Conservation (phyloP, 2,113 vertebrate species). For the Vireo altiloquus region DNA sequence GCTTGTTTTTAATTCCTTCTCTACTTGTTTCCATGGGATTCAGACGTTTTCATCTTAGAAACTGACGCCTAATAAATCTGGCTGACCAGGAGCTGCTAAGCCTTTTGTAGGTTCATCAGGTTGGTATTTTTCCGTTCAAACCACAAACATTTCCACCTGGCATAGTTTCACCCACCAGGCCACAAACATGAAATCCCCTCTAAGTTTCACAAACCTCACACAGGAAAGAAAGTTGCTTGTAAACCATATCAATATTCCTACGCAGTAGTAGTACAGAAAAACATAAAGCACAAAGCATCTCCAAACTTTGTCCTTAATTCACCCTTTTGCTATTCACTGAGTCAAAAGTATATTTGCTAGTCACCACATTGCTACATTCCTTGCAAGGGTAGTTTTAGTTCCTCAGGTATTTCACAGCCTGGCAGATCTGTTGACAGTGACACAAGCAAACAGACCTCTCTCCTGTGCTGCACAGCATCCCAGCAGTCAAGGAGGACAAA, state of each 20-base stretch:
- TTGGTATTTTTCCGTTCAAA: background rate
- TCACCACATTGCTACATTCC: background rate
- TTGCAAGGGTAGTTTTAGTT: background rate
- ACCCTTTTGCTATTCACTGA: background rate
- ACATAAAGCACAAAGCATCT: background rate
- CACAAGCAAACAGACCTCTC: background rate
- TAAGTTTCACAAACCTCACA: background rate
- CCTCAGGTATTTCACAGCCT: background rate
- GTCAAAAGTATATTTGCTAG: background rate
- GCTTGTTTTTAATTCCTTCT: background rate
- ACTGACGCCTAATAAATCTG: background rate
- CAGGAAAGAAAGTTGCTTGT: background rate
- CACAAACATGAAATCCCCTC: background rate
- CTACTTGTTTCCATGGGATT: slow-evolving; percentile 28
- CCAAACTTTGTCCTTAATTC: background rate
- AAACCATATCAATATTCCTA: background rate
- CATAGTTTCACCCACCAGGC: background rate
- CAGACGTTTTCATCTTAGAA: background rate
- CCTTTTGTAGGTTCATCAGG: background rate
- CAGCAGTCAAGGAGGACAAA: background rate
- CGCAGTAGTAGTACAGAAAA: background rate
- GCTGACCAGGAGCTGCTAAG: background rate
- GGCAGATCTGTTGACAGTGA: accelerated
- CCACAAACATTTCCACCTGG: background rate
- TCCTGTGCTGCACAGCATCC: background rate